phyloP scores from a whole-genome alignment of 2,113 vertebrate genomes.

The Erpornis zantholeuca region DNA sequence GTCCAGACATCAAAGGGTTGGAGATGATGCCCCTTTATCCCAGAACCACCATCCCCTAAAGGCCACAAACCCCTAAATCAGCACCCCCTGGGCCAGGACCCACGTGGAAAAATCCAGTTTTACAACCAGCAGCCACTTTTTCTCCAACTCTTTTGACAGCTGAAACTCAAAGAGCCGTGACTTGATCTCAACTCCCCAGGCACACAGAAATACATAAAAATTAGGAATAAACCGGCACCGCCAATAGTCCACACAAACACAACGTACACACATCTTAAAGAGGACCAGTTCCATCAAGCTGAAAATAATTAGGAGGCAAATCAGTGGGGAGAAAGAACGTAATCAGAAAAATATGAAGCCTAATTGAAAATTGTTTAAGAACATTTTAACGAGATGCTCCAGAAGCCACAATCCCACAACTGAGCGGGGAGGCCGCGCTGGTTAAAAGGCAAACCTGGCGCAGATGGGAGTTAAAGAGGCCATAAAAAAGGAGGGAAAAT shows the following conservation, averaged over 20 bases:
- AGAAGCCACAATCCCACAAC: conserved; percentile 60
- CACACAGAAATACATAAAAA: background rate
- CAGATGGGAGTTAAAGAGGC: background rate
- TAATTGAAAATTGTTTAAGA: conserved; percentile 62
- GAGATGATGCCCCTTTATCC: background rate
- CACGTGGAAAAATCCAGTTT: background rate
- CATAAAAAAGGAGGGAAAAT: background rate
- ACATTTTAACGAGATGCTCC: conserved; percentile 62
- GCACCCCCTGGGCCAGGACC: background rate
- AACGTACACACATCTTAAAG: background rate
- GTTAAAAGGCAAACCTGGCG: conserved; percentile 45
- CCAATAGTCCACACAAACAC: background rate
- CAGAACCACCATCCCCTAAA: background rate
- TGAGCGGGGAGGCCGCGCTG: background rate
- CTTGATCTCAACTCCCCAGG: background rate
- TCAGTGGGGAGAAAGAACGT: conserved; percentile 30
- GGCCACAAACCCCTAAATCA: background rate
- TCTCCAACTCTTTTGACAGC: background rate
- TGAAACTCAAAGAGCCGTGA: background rate
- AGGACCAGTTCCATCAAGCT: background rate
- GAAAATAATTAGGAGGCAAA: conserved; percentile 30
- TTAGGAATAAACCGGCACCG: background rate
- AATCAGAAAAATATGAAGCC: conserved; percentile 59
- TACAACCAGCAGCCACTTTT: background rate
- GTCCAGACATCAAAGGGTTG: background rate